Evolutionary conservation across 2,888 invertebrate species (phyloP), one percentile per base, ranked within the genome.

Genomic region (Notodonta dromedarius): DNA sequence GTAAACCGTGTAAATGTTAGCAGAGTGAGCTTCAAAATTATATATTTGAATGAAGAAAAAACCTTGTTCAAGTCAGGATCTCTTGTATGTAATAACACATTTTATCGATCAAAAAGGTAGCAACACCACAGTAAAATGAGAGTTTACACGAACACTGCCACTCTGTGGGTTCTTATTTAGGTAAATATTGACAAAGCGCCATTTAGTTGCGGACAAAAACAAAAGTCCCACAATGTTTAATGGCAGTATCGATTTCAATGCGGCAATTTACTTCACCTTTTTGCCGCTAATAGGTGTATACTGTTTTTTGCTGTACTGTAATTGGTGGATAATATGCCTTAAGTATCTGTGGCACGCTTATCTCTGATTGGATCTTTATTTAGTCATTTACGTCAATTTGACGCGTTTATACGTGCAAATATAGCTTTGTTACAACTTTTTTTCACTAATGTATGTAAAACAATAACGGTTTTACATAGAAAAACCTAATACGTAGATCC

Each of bases 291-390:
- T 70, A 54, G 78, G 79, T 72, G 78, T 76, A 79, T 79, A 65
- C 35, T 67, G 59, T 13, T 64, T 71, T 84, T 88, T 86, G 76
- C 79, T 52, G 67, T 64, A 53, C 53, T 71, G 71, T 88, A 88
- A 89, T 88, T 84, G 83, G 78, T 80, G 78, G 79, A 77, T 87
- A 85, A 87, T 85, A 73, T 78, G 76, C 76, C 70, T 74, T 74
- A 78, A 75, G 75, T 72, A 79, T 70, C 71, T 63, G 61, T 71
- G 65, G 35, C 61, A 69, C 67, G n/a, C 39, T 71, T 71, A 67
- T 70, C 65, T 69, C 62, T 70, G 71, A 71, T 67, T 69, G 66
- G 79, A 82, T 88, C 72, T 71, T 77, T 85, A 84, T 86, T 84
- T 70, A 79, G 78, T 80, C 77, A 84, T 85, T 85, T 79, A 83